Percentiles rank a stretch among this genome's conserved stretches.
Evolutionary conservation across 1,140 invertebrate genomes (phyloP).

Genomic region (Scaptomyza pallida): DNA sequence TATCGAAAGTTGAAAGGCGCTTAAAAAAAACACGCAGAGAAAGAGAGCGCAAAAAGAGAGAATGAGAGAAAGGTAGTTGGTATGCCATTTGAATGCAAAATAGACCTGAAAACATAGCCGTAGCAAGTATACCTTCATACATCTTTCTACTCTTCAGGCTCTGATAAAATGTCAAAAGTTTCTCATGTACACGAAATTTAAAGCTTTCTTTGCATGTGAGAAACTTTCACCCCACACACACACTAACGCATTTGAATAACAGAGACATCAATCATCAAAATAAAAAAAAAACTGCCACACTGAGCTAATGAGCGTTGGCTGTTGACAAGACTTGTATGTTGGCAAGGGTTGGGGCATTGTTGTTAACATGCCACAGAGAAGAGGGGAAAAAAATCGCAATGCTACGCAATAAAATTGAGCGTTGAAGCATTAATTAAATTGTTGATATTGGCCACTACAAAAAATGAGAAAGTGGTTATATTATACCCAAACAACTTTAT

Average conservation of each 20-base stretch:
- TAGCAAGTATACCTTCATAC: not conserved
- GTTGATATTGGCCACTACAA: constrained; percentile 51
- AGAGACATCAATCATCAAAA: constrained; percentile 67
- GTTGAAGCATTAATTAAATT: constrained; percentile 67
- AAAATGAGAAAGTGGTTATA: constrained; percentile 10
- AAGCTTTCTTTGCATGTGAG: constrained; percentile 52
- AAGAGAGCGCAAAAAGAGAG: not conserved
- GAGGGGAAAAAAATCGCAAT: constrained; percentile 53
- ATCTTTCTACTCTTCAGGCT: not conserved
- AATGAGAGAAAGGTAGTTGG: constrained; percentile 3
- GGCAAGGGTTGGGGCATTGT: not conserved
- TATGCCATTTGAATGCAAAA: constrained; percentile 76
- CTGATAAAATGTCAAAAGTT: constrained; percentile 56
- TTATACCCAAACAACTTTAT: not conserved
- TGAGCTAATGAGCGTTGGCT: constrained; percentile 69
- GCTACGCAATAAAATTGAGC: constrained; percentile 57
- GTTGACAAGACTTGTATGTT: constrained; percentile 32
- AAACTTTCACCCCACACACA: not conserved
- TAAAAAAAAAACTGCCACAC: constrained; percentile 39
- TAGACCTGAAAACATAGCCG: constrained; percentile 34
- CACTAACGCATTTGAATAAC: constrained; percentile 58
- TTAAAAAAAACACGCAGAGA: constrained; percentile 43
- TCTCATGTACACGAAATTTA: constrained; percentile 54
- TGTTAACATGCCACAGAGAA: constrained; percentile 54
- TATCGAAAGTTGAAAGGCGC: constrained; percentile 75